A percentile compares a stretch with the other conserved stretches of the same genome.
These are phyloP conservation scores for Timema podura DNA, from an alignment of 2,888 invertebrate species.

Conservation along the genomic window DNA sequence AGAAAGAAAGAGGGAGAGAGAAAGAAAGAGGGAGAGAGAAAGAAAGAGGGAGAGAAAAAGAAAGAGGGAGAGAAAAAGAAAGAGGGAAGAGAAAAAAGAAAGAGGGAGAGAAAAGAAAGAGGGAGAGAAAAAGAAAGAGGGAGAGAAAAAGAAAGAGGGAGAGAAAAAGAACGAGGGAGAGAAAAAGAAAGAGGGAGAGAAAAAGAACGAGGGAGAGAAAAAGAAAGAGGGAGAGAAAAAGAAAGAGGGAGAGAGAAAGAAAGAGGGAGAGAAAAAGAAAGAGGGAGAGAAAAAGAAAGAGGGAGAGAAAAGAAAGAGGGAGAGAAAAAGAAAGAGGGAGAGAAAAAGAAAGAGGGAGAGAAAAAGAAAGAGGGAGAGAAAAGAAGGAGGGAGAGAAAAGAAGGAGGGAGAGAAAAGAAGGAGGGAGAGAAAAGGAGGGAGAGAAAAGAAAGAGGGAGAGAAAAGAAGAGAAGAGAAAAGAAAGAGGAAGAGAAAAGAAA, in stretches of 20 bases:
- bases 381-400: slow-evolving; percentile 25
- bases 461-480: not conserved
- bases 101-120: slow-evolving; percentile 12
- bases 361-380: slow-evolving; percentile 22
- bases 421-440: not conserved
- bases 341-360: slow-evolving; percentile 28
- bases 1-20: slow-evolving; percentile 21
- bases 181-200: slow-evolving; percentile 23
- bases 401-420: slow-evolving; percentile 29
- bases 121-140: not conserved
- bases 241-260: slow-evolving; percentile 23
- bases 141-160: not conserved
- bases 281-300: slow-evolving; percentile 27
- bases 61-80: slow-evolving; percentile 30
- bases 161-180: slow-evolving; percentile 19
- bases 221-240: not conserved
- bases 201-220: not conserved
- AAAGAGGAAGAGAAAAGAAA: not conserved
- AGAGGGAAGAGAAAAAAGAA: slow-evolving; percentile 26
- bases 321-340: not conserved
- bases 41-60: slow-evolving; percentile 27
- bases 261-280: slow-evolving; percentile 21
- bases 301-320: not conserved
- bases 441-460: not conserved
- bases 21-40: slow-evolving; percentile 24